phyloP scores from a whole-genome alignment of 2,888 invertebrate genomes.

The Cantharis rustica region DNA sequence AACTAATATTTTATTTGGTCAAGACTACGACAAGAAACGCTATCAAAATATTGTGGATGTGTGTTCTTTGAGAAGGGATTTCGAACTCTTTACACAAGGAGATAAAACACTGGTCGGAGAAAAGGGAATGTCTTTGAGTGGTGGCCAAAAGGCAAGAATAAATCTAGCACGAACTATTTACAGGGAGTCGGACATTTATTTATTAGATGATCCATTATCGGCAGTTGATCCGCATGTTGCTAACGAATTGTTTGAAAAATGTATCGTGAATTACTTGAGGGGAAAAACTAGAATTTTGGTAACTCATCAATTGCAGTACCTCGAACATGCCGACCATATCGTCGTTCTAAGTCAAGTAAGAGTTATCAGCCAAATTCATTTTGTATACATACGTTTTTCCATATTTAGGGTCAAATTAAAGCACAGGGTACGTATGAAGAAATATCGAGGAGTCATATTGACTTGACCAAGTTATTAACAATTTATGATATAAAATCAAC shows the following conservation, averaged over 20 bases:
- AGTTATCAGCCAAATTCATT: no score
- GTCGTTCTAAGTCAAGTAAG: constrained; percentile 58
- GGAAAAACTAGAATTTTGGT: constrained; percentile 69
- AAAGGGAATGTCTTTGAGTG: constrained; percentile 64
- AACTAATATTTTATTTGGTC: constrained; percentile 73
- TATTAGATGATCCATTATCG: no score
- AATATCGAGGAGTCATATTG: constrained; percentile 57
- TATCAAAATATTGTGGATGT: constrained; percentile 62
- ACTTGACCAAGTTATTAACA: constrained; percentile 60
- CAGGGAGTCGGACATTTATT: no score
- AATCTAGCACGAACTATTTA: no score
- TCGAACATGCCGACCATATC: constrained; percentile 61
- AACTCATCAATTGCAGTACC: constrained; percentile 73
- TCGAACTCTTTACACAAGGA: constrained; percentile 63
- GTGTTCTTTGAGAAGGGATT: constrained; percentile 67
- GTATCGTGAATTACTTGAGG: constrained; percentile 63
- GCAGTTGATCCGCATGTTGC: no score
- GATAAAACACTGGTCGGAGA: constrained; percentile 67
- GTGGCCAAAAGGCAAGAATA: no score
- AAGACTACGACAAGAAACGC: constrained; percentile 53
- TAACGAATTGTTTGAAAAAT: constrained; percentile 72
- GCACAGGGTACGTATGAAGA: constrained; percentile 66
- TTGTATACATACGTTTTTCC: neutral
- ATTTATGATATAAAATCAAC: constrained; percentile 36
- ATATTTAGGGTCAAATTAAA: constrained; percentile 60